Evolutionary conservation across 1,140 invertebrate species (phyloP), one percentile per base, ranked within the genome.

Genomic region (Drosophila lowei): DNA sequence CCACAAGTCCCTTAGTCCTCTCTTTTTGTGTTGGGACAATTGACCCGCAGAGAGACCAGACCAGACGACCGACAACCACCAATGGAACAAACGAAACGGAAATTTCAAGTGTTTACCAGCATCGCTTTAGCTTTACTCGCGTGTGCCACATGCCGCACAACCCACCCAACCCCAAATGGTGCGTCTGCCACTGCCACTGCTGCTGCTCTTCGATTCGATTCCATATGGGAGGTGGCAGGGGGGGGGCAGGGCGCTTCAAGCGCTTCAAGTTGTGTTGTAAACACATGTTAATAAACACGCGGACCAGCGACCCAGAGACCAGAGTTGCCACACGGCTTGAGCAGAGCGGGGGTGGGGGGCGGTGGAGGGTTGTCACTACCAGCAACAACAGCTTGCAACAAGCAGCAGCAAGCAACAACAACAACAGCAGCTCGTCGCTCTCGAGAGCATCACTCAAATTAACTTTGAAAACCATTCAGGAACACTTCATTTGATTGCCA

Each of bases 381-480:
- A 85, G 80, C 64, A 53, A 41, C 72, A 49, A n/a, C 54, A 52
- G 9, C 34, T 34, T 34, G 34, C 72, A 73, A 85, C 80, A 81
- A 85, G 80, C 64, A 77, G 43, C 54, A 5, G 34, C 34, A n/a
- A n/a, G n/a, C n/a, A n/a, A n/a, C 47, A 44, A 28, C 56, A 52
- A 7, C 38, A 53, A 30, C 72, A 47, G n/a, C 54, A 5, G 34
- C 34, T 38, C 34, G 34, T 4, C 11, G 34, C 34, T 38, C 11
- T 38, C 50, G 48, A 38, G 83, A 89, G 86, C 86, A 89, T 89
- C 86, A 90, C 80, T 90, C 86, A 89, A 90, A 90, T 90, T 90
- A 90, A 90, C 86, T 90, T 89, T 89, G 79, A 90, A 90, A 90
- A 90, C 86, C 86, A 90, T 90, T 90, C 86, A 90, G 86, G 86